A percentile compares a stretch with the other conserved stretches of the same genome.
phyloP scores from a whole-genome alignment of 2,113 vertebrate genomes.

The Hyla sarda region DNA sequence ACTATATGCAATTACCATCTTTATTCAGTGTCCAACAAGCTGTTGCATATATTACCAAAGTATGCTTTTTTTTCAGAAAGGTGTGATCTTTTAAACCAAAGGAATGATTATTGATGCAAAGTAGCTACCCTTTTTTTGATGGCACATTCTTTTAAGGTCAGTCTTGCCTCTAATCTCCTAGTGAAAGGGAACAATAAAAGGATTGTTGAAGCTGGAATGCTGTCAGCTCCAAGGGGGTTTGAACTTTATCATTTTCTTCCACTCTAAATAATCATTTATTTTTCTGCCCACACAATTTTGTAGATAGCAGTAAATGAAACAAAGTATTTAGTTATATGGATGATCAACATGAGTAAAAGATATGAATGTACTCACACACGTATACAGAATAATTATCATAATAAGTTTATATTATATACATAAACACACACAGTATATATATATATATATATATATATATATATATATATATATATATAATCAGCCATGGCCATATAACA shows the following conservation, averaged over 20 bases:
- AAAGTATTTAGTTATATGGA: background rate
- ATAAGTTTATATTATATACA: too few species aligned
- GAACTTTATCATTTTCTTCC: conserved; percentile 39
- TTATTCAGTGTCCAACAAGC: conserved; percentile 45
- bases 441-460: too few species aligned
- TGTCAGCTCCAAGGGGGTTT: conserved; percentile 31
- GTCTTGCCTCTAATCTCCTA: conserved; percentile 53
- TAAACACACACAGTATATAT: too few species aligned
- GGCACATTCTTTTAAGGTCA: conserved; percentile 45
- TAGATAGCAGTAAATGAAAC: background rate
- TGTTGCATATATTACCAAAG: conserved; percentile 32
- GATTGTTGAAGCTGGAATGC: conserved; percentile 46
- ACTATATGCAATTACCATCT: conserved; percentile 55
- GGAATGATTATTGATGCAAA: conserved; percentile 55
- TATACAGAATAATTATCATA: too few species aligned
- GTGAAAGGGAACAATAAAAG: conserved; percentile 53
- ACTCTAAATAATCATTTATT: conserved; percentile 42
- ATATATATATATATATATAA: too few species aligned
- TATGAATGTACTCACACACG: background rate
- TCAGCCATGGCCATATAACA: too few species aligned
- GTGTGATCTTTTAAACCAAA: conserved; percentile 55
- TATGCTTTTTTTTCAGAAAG: conserved; percentile 37
- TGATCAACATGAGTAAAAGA: background rate
- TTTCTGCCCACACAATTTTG: background rate
- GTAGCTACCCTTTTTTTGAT: conserved; percentile 14